These are phyloP conservation scores for Planococcus citri DNA, from an alignment of 1,140 invertebrate genomes.

Conservation along the genomic window DNA sequence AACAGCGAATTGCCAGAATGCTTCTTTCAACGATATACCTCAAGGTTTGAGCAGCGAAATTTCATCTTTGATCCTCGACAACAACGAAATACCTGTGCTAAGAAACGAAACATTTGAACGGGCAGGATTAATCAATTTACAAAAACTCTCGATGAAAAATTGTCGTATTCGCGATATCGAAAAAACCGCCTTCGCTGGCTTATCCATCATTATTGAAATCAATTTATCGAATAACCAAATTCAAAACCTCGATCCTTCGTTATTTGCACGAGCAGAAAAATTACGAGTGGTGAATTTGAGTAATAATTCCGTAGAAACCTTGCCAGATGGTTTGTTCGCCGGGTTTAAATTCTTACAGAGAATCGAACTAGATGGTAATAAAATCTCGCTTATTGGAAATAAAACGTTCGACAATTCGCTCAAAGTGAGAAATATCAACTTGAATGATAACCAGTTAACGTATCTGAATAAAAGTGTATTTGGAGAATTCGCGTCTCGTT, in stretches of 20 bases:
- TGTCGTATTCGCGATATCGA: conserved; percentile 58
- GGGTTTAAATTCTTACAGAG: conserved; percentile 58
- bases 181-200: conserved; percentile 55
- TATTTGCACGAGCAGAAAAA: conserved; percentile 53
- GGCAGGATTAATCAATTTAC: conserved; percentile 59
- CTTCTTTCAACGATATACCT: conserved; percentile 51
- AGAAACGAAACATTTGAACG: conserved; percentile 51
- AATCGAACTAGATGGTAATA: conserved; percentile 61
- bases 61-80: conserved; percentile 58
- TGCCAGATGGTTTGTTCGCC: conserved; percentile 60
- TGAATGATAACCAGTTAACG: conserved; percentile 57
- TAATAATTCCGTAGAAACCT: conserved; percentile 52
- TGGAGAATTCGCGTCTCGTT: conserved; percentile 43
- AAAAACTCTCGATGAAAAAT: conserved; percentile 59
- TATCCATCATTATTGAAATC: conserved; percentile 72
- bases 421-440: conserved; percentile 49
- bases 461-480: conserved; percentile 36
- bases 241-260: conserved; percentile 35
- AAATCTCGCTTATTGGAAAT: conserved; percentile 49
- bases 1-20: conserved; percentile 58
- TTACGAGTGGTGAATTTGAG: conserved; percentile 56
- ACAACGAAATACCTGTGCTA: conserved; percentile 53
- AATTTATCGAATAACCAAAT: conserved; percentile 61
- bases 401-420: conserved; percentile 58
- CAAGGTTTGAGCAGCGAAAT: conserved; percentile 54